Base-by-base conservation (phyloP, 2,888 invertebrate species). In the Trissoscelio sp. region DNA sequence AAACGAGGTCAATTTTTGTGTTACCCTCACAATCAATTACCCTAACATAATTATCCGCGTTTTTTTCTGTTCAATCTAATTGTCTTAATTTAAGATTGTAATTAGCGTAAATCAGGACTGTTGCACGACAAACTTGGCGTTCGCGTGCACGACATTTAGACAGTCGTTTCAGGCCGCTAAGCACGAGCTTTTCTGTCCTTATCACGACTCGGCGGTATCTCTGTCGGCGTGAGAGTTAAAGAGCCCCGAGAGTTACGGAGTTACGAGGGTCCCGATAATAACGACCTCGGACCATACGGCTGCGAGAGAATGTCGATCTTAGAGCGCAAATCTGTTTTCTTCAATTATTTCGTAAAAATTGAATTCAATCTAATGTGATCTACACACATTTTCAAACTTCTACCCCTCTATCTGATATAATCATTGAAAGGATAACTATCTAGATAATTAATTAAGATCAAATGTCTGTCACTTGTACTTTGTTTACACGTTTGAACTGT, bases 261-360 rank as follows among this genome's bases (percentile, higher is more conserved):
- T 77, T 79, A 79, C 77, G 79, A 79, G 79, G 74, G 78, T 81
- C 79, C 74, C 79, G 74, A 74, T 80, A 80, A 81, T 79, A 74
- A 81, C 72, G 74, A 79, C 81, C 79, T 81, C 81, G 72, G 78
- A 80, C 80, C 77, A 70, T 67, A 44, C 70, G 72, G 44, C 46
- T 51, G 58, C 73, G 64, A 58, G 79, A 75, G 82, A 73, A 83
- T 39, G 72, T 67, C 72, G 62, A 67, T 79, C 67, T 73, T 55
- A 42, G 62, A 24, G 67, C 44, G 51, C 72, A 44, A 73, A 79
- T 79, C 72, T 67, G 66, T 57, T 57, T 78, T 34, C 55, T 73
- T 64, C 67, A 57, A 70, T 70, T 53, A 55, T n/a, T n/a, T n/a
- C n/a, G n/a, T n/a, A n/a, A n/a, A n/a, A n/a, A n/a, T n/a, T n/a